Percentiles rank a stretch among this genome's conserved stretches.
Conservation (phyloP, 2,113 vertebrate species). For the Odontophorus gujanensis region DNA sequence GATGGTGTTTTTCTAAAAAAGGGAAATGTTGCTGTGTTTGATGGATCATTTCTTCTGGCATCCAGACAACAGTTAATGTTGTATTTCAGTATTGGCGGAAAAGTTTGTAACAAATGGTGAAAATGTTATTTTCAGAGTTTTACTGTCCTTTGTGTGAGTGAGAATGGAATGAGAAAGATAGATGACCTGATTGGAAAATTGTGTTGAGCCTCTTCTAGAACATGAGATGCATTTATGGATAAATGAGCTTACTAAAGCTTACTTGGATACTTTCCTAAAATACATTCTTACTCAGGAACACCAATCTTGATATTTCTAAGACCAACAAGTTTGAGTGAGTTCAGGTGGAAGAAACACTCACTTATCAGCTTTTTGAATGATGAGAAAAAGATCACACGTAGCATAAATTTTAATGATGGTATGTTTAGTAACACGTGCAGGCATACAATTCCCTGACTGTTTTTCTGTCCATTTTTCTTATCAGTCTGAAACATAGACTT, state of each 20-base stretch:
- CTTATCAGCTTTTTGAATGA: not conserved
- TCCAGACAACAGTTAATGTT: not conserved
- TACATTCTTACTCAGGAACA: not conserved
- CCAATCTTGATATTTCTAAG: not conserved
- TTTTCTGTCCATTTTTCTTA: not conserved
- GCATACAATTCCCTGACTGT: not conserved
- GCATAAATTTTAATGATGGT: not conserved
- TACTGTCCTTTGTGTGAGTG: not conserved
- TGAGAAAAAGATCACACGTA: not conserved
- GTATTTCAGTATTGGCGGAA: not conserved
- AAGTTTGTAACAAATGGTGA: not conserved
- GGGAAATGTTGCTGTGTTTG: not conserved
- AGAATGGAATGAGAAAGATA: not conserved
- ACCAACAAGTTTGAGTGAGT: not conserved
- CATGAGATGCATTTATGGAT: not conserved
- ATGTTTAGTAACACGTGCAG: not conserved
- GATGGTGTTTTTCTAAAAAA: not conserved
- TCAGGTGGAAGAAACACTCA: not conserved
- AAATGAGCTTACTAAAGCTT: not conserved
- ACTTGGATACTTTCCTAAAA: not conserved
- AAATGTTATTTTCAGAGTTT: not conserved
- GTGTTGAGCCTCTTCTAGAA: not conserved
- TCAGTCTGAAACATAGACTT: not conserved
- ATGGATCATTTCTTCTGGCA: not conserved
- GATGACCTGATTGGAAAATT: not conserved